These are phyloP conservation scores for Paedocypris micromegethes DNA, from an alignment of 2,797 vertebrate species.

Conservation along the genomic window DNA sequence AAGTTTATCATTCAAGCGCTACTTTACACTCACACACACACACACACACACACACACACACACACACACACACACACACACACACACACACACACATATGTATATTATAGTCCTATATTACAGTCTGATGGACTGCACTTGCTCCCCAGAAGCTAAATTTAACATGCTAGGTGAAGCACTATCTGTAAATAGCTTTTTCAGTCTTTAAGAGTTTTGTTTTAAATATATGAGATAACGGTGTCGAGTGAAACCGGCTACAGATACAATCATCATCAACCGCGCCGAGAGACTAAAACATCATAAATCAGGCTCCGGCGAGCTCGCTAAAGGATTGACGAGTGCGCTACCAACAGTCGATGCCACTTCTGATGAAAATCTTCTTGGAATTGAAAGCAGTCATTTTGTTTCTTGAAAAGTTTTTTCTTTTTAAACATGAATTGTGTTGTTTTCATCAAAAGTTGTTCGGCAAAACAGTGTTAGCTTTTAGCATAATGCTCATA, in stretches of 20 bases:
- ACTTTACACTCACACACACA: too few species aligned
- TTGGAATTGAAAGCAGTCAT: conserved; percentile 10
- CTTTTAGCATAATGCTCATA: too few species aligned
- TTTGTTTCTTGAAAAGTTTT: conserved; percentile 1
- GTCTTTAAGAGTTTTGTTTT: conserved; percentile 36
- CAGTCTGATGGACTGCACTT: conserved; percentile 29
- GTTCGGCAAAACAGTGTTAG: too few species aligned
- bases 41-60: too few species aligned
- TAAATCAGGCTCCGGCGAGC: conserved; percentile 43
- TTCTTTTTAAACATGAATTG: too few species aligned
- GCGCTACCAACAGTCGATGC: conserved; percentile 39
- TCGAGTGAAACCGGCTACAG: conserved; percentile 31
- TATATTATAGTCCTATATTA: conserved; percentile 13
- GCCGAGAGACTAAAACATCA: conserved; percentile 42
- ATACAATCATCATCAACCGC: conserved; percentile 43
- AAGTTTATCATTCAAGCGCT: too few species aligned
- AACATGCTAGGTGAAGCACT: conserved; percentile 30
- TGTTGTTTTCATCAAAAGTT: too few species aligned
- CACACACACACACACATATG: too few species aligned
- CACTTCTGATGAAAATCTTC: conserved; percentile 30
- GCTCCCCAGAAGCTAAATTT: conserved; percentile 20
- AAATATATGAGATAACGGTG: conserved; percentile 43
- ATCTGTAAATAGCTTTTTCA: conserved; percentile 46
- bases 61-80: too few species aligned
- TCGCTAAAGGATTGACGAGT: conserved; percentile 39